phyloP scores from a whole-genome alignment of 2,888 invertebrate species.

The Agonopterix arenella region DNA sequence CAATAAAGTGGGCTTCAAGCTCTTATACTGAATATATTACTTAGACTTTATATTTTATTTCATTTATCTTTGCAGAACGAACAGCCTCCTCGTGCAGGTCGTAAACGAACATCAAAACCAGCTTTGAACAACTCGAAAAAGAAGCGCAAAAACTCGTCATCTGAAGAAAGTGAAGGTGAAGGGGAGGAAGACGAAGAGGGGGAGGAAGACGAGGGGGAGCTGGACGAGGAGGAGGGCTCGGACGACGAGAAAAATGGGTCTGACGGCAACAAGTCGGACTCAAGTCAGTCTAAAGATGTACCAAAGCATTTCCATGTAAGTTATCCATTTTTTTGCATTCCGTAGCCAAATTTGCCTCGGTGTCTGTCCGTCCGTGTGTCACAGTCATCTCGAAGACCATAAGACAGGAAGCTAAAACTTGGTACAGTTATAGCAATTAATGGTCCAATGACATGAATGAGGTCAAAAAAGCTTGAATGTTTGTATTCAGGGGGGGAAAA shows the following conservation, averaged over 20 bases:
- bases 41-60: too few relatives aligned
- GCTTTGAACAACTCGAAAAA: slow-evolving; percentile 60
- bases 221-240: slow-evolving; percentile 70
- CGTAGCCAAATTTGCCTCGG: too few relatives aligned
- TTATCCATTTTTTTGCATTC: background rate
- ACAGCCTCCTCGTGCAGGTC: slow-evolving; percentile 46
- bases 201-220: slow-evolving; percentile 64
- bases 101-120: slow-evolving; percentile 52
- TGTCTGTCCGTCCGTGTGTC: too few relatives aligned
- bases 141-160: slow-evolving; percentile 64
- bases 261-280: slow-evolving; percentile 72
- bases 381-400: too few relatives aligned
- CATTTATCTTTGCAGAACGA: slow-evolving; percentile 36
- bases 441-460: too few relatives aligned
- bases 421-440: too few relatives aligned
- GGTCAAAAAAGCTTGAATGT: too few relatives aligned
- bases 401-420: too few relatives aligned
- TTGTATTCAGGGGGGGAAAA: too few relatives aligned
- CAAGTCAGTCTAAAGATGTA: slow-evolving; percentile 74
- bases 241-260: slow-evolving; percentile 74
- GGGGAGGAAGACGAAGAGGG: slow-evolving; percentile 57
- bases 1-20: too few relatives aligned
- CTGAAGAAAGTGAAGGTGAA: slow-evolving; percentile 64
- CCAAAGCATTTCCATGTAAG: slow-evolving; percentile 75
- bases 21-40: too few relatives aligned